Conservation (phyloP, 2,113 vertebrate genomes). For the Ceyx melanurus region DNA sequence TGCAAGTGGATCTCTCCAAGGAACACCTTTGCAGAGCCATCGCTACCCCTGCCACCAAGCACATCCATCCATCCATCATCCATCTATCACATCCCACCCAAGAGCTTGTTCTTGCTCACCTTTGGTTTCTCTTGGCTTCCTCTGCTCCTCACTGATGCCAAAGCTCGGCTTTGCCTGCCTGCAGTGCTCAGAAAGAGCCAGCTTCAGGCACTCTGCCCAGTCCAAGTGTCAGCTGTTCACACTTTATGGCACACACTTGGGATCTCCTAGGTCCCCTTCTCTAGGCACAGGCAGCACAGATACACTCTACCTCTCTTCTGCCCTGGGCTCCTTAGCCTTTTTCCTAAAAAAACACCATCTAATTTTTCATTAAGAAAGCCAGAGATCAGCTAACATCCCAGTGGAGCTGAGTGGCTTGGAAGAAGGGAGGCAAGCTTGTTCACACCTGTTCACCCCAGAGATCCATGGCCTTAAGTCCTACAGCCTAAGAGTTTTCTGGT, state of each 20-base stretch:
- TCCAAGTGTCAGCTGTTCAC: not conserved
- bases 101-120: not conserved
- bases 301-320: not conserved
- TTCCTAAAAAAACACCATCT: not conserved
- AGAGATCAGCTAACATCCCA: not conserved
- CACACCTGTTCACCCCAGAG: not conserved
- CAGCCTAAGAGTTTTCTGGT: not conserved
- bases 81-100: not conserved
- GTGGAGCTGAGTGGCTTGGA: not conserved
- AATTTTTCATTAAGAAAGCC: not conserved
- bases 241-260: not conserved
- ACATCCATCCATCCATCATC: not conserved
- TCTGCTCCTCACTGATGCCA: not conserved
- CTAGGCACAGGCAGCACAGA: not conserved
- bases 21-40: not conserved
- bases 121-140: not conserved
- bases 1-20: not conserved
- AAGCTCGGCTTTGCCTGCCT: not conserved
- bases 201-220: accelerated
- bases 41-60: not conserved
- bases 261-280: not conserved
- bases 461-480: not conserved
- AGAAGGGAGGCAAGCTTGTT: not conserved
- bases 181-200: not conserved
- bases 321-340: not conserved